A percentile compares a stretch with the other conserved stretches of the same genome.
These are phyloP conservation scores for Manis pentadactyla DNA, from an alignment of 2,797 vertebrate genomes.

Conservation along the genomic window DNA sequence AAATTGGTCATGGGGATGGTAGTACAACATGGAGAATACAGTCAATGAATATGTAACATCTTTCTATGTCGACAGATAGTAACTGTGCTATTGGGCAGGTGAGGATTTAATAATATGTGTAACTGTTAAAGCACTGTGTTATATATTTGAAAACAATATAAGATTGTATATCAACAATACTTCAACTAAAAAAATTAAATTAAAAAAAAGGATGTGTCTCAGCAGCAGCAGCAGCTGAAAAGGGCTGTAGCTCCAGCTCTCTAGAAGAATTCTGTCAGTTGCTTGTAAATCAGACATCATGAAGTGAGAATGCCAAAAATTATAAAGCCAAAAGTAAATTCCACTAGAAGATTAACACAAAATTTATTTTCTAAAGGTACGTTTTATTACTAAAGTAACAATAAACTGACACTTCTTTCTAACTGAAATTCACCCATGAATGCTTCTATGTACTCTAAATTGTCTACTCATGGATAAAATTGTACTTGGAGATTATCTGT, in stretches of 20 bases:
- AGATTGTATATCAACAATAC: too few species aligned
- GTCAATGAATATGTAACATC: too few species aligned
- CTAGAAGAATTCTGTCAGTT: background rate
- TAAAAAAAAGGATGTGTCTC: background rate
- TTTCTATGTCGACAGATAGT: too few species aligned
- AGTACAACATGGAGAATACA: too few species aligned
- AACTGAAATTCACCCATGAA: conserved; percentile 22
- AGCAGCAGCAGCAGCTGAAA: background rate
- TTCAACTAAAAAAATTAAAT: too few species aligned
- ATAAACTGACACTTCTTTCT: conserved; percentile 6
- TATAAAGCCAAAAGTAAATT: conserved; percentile 37
- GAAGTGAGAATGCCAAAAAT: conserved; percentile 31
- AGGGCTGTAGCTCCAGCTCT: background rate
- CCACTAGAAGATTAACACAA: conserved; percentile 35
- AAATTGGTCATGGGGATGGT: too few species aligned
- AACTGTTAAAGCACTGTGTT: too few species aligned
- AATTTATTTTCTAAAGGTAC: conserved; percentile 41
- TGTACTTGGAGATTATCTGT: background rate
- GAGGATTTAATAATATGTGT: too few species aligned
- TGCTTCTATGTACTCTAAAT: conserved; percentile 14
- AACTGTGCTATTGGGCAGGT: too few species aligned
- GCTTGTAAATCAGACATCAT: background rate
- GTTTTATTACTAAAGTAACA: conserved; percentile 48
- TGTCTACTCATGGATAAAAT: conserved; percentile 51
- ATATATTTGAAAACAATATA: too few species aligned